Conservation (phyloP, 1,140 invertebrate species). For the Paraescarpia echinospica region DNA sequence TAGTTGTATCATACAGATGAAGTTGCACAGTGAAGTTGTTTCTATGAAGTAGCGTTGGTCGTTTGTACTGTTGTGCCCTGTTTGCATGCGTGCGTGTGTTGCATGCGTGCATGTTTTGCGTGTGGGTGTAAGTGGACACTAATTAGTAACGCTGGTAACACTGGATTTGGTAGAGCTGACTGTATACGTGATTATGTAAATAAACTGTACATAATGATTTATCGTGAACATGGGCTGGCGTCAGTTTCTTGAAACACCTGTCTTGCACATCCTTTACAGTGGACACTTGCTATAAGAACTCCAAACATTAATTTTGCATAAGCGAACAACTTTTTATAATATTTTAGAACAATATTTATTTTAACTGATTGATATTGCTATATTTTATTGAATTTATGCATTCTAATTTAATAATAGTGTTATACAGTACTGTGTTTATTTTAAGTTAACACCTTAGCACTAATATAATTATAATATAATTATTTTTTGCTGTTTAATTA, state of each 20-base stretch:
- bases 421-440: too few relatives aligned
- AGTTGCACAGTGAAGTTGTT: not conserved
- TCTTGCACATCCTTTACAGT: not conserved
- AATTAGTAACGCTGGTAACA: conserved; percentile 5
- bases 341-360: too few relatives aligned
- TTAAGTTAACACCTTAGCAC: too few relatives aligned
- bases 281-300: too few relatives aligned
- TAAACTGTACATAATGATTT: conserved; percentile 6
- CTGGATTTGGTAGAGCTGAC: not conserved
- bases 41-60: not conserved
- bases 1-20: not conserved
- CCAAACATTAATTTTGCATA: too few relatives aligned
- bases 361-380: too few relatives aligned
- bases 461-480: too few relatives aligned
- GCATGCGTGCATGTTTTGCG: not conserved
- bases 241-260: not conserved
- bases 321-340: too few relatives aligned
- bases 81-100: not conserved
- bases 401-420: too few relatives aligned
- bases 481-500: too few relatives aligned
- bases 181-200: not conserved
- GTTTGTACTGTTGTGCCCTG: not conserved
- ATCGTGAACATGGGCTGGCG: not conserved
- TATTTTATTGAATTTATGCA: too few relatives aligned
- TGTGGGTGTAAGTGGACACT: not conserved